Base-by-base conservation (phyloP, 2,113 vertebrate species). In the Tragelaphus scriptus region DNA sequence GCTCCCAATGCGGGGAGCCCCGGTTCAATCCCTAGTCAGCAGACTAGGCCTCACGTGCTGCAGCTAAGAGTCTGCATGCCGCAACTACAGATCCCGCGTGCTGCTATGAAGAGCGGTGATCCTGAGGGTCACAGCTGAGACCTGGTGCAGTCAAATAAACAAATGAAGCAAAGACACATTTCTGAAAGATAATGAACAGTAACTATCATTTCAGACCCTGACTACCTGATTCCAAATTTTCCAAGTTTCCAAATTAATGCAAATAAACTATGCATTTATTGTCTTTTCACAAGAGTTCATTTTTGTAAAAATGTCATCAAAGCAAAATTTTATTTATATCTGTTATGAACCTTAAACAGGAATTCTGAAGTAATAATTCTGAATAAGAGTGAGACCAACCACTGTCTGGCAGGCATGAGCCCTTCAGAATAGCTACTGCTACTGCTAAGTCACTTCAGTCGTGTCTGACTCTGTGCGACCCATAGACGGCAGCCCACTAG, bases 341-440 rank as follows among this genome's bases (percentile, higher is more conserved):
- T 79, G 6, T 59, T 82, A 56, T 95, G 6, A 40, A 85, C 68
- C 23, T 55, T 93, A 65, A 58, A 40, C 79, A 68, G 44, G 30
- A 85, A 92, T 90, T 61, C 44, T 86, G 30, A 94, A 55, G 12
- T 80, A 85, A 88, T 85, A 88, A 75, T 79, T 90, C 40, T 59
- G 55, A 55, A 40, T 55, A 84, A 44, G n/a, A 68, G 26, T 21
- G 23, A 40, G 56, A 56, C 47, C 61, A 71, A 47, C 4, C 36
- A 68, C 65, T 32, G 11, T 63, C 3, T 16, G 30, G 17, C 9
- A 71, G 44, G 19, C 10, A 53, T 82, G 58, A 12, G 28, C 12
- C 80, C 16, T 30, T 56, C 26, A 81, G 53, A 85, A 80, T 2
- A 25, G 51, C 56, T 30, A 30, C 28, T 44, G 44, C 44, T 44